Percentiles rank a stretch among this genome's conserved stretches.
Conservation (phyloP, 2,113 vertebrate genomes). For the Atractosteus spatula region DNA sequence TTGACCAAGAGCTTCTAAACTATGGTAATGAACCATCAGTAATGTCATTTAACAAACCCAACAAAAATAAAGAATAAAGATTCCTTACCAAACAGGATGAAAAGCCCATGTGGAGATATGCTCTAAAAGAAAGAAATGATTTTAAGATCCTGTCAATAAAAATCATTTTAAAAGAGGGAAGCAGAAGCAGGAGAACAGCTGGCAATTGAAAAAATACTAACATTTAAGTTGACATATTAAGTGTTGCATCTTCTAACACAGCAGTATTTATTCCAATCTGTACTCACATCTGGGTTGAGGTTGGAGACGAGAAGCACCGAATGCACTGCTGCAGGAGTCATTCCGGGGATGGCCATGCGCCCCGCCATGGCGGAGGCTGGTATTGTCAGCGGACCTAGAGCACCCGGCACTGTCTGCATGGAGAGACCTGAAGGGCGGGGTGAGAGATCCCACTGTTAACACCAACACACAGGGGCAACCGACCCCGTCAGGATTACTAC, state of each 20-base stretch:
- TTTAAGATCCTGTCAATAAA: not conserved
- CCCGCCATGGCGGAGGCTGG: conserved; percentile 47
- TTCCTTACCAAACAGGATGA: conserved; percentile 84
- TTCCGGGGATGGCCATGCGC: conserved; percentile 50
- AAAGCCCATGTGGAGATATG: conserved; percentile 77
- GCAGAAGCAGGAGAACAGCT: not conserved
- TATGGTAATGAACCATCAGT: conserved; percentile 12
- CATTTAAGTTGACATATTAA: not conserved
- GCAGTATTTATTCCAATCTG: too few species aligned
- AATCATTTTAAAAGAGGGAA: too few species aligned
- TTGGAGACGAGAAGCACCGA: conserved; percentile 79
- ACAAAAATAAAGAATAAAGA: not conserved
- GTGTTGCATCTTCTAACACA: too few species aligned
- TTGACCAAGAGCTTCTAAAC: not conserved
- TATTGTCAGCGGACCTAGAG: conserved; percentile 52
- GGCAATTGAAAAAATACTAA: not conserved
- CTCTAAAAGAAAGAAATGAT: conserved; percentile 62
- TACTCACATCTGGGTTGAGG: conserved; percentile 79
- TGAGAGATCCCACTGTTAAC: not conserved
- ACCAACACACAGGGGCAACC: too few species aligned
- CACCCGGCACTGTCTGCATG: conserved; percentile 56
- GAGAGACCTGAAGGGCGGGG: conserved; percentile 47
- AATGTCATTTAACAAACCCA: too few species aligned
- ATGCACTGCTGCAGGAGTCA: conserved; percentile 49
- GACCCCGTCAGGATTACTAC: too few species aligned